A percentile compares a stretch with the other conserved stretches of the same genome.
Conservation (phyloP, 1,140 invertebrate species). For the Bombus turneri region DNA sequence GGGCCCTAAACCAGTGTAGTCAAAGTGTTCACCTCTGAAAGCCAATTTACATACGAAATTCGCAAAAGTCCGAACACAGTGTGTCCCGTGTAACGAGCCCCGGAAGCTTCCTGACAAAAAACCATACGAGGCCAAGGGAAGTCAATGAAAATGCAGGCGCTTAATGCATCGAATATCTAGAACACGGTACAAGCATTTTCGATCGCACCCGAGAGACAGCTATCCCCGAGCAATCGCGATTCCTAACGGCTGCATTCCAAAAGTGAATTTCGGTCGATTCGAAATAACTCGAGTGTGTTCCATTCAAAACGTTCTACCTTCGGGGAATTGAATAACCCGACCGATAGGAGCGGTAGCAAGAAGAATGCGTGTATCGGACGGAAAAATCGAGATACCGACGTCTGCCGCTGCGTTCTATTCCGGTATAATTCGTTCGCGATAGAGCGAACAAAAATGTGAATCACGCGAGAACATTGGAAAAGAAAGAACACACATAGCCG, state of each 20-base stretch:
- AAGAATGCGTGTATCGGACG: conserved; percentile 1
- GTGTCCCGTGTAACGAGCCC: neutral
- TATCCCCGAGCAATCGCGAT: conserved; percentile 32
- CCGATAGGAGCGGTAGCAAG: neutral
- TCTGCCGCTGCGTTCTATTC: neutral
- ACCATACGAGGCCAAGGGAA: neutral
- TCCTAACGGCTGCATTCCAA: conserved; percentile 8
- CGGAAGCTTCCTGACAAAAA: neutral
- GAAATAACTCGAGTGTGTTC: conserved; percentile 27
- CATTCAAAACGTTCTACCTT: conserved; percentile 23
- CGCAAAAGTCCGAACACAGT: neutral
- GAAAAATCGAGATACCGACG: neutral
- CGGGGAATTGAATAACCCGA: neutral
- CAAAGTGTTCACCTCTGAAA: no score
- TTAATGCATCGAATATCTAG: conserved; percentile 15
- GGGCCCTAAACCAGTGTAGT: no score
- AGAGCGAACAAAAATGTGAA: neutral
- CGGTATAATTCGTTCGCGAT: neutral
- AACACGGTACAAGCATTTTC: conserved; percentile 6
- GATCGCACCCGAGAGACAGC: neutral
- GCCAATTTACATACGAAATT: neutral
- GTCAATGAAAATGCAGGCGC: neutral
- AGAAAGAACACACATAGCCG: neutral
- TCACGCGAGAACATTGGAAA: neutral
- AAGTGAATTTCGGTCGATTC: conserved; percentile 35